A percentile compares a stretch with the other conserved stretches of the same genome.
These are phyloP conservation scores for Macrostomum cliftonense DNA, from an alignment of 2,888 invertebrate genomes.

Conservation along the genomic window DNA sequence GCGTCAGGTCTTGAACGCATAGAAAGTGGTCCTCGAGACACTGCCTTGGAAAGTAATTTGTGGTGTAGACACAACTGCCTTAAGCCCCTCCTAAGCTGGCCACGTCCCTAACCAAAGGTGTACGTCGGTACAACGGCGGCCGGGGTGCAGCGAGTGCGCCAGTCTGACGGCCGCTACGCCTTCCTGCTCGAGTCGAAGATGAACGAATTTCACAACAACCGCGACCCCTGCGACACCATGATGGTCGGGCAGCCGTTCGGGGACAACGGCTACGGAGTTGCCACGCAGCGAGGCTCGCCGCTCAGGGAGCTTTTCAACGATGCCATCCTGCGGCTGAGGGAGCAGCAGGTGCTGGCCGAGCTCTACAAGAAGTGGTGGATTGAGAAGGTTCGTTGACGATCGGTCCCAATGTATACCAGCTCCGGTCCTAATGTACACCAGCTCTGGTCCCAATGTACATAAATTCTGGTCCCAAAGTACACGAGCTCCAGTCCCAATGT, in stretches of 20 bases:
- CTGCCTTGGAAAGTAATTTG: too few relatives aligned
- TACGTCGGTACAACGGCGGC: constrained; percentile 48
- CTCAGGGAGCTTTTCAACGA: constrained; percentile 28
- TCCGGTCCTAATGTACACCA: too few relatives aligned
- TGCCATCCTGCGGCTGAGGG: constrained; percentile 78
- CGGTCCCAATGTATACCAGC: too few relatives aligned
- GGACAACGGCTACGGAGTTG: constrained; percentile 10
- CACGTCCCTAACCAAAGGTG: too few relatives aligned
- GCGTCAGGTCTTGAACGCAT: too few relatives aligned
- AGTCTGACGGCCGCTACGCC: constrained; percentile 30
- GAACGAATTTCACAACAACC: constrained; percentile 25
- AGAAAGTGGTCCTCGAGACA: too few relatives aligned
- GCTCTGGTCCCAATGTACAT: too few relatives aligned
- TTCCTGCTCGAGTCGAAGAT: constrained; percentile 36
- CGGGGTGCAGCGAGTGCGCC: constrained; percentile 44
- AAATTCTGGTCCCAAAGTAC: too few relatives aligned
- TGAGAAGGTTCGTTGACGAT: too few relatives aligned
- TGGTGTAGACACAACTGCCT: too few relatives aligned
- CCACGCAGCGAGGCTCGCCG: constrained; percentile 7
- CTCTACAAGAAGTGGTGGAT: constrained; percentile 1
- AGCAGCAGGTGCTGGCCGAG: constrained; percentile 49
- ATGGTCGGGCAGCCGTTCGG: constrained; percentile 10
- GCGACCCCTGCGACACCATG: constrained; percentile 11
- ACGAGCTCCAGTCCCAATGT: too few relatives aligned
- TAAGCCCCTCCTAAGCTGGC: too few relatives aligned